These are phyloP conservation scores for Myodes glareolus DNA, from an alignment of 2,113 vertebrate species.

Conservation along the genomic window DNA sequence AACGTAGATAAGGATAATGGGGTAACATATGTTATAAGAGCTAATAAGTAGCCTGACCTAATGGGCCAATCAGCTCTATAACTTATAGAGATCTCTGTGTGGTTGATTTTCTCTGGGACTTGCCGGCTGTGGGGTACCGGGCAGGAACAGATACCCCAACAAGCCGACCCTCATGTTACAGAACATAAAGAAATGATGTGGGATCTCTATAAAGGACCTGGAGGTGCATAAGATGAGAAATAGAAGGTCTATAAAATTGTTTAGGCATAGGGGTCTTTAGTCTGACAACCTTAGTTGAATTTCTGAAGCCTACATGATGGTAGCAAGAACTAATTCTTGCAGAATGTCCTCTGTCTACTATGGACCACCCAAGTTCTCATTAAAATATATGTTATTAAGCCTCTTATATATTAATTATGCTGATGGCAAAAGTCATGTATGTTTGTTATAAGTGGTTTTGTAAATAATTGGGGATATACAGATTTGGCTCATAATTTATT, in stretches of 20 bases:
- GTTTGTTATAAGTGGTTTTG: not conserved
- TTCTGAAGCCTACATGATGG: not conserved
- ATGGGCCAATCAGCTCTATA: too few relatives aligned
- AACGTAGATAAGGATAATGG: too few relatives aligned
- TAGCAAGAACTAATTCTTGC: not conserved
- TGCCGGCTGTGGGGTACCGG: too few relatives aligned
- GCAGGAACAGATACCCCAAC: too few relatives aligned
- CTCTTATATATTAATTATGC: not conserved
- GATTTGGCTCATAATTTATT: conserved; percentile 26
- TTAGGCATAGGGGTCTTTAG: not conserved
- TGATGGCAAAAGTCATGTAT: not conserved
- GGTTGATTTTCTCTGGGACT: too few relatives aligned
- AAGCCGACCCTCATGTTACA: too few relatives aligned
- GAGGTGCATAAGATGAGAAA: not conserved
- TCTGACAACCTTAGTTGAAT: not conserved
- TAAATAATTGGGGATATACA: conserved; percentile 34
- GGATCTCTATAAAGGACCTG: not conserved
- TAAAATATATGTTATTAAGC: not conserved
- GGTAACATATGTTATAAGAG: too few relatives aligned
- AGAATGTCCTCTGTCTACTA: not conserved
- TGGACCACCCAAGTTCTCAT: not conserved
- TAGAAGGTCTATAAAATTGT: not conserved
- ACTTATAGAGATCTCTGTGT: too few relatives aligned
- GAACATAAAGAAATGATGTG: not conserved
- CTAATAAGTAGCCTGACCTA: too few relatives aligned